Evolutionary conservation across 2,888 invertebrate genomes (phyloP), one percentile per base, ranked within the genome.

Genomic region (Odontomyia ornata): DNA sequence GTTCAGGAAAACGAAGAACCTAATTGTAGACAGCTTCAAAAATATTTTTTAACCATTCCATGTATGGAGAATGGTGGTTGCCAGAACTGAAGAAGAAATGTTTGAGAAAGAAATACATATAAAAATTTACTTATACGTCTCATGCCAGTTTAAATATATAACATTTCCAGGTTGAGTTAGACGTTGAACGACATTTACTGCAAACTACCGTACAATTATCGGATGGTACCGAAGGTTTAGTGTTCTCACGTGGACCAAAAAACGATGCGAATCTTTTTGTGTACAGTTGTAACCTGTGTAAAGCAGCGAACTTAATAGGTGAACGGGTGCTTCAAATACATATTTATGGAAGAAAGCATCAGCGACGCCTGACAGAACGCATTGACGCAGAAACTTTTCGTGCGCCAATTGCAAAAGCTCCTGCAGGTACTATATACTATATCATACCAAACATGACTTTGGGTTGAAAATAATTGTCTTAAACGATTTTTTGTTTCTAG

Each of bases 211-310:
- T 81, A 25, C 76, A 84, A 76, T 82, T 88, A 11, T 88, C 88
- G 4, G 87, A 89, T 88, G 89, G 87, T 28, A 83, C 81, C 67
- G 79, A 82, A 43, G 85, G 88, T 46, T 82, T 85, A 76, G 88
- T 89, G 86, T 88, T 89, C 83, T 88, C 89, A 80, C 83, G 88
- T 46, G 86, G 86, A 64, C 85, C 85, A 1, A 86, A 88, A 4
- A 88, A 89, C 80, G 82, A 86, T 7, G 84, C 87, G 11, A 87
- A 88, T 78, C 86, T 87, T 77, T 89, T 88, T 87, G 86, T 87
- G 67, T 89, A 89, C 81, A 81, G 88, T 79, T 90, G 89, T 83
- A 89, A 86, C 81, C 88, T 89, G 3, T 90, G 89, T 81, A 88
- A 88, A 1, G 89, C 89, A 13, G 75, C 80, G 15, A 82, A 80